Conservation (phyloP, 64 coral and sea anemone species). For the Montipora efflorescens region DNA sequence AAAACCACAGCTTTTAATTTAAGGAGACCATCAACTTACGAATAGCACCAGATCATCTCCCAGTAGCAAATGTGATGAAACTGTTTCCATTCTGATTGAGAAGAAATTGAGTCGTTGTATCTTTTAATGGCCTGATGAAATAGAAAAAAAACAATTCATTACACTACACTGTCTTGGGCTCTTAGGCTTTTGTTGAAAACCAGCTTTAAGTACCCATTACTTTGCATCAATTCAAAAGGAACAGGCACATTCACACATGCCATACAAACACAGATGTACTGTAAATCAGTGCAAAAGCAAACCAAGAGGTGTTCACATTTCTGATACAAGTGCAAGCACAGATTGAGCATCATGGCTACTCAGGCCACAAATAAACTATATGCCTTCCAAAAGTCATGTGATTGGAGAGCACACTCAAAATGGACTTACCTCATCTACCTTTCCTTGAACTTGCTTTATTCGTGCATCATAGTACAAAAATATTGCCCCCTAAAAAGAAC, state of each 20-base stretch:
- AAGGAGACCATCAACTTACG: conserved; percentile 41
- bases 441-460: conserved; percentile 92
- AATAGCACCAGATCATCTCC: conserved; percentile 98
- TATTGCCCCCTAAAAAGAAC: conserved; percentile 84
- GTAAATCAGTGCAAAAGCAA: too few relatives aligned
- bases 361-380: too few relatives aligned
- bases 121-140: conserved; percentile 73
- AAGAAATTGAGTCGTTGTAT: conserved; percentile 88
- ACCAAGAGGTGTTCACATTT: too few relatives aligned
- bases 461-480: conserved; percentile 96
- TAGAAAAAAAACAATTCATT: neutral
- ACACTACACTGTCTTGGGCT: neutral
- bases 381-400: too few relatives aligned
- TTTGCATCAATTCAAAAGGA: too few relatives aligned
- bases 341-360: too few relatives aligned
- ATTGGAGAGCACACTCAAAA: neutral
- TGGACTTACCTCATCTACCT: conserved; percentile 83
- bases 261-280: too few relatives aligned
- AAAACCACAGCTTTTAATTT: neutral
- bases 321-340: too few relatives aligned
- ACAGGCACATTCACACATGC: too few relatives aligned
- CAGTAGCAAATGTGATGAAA: conserved; percentile 99
- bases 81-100: conserved; percentile 98
- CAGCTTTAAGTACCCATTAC: too few relatives aligned
- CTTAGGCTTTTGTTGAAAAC: too few relatives aligned